Evolutionary conservation across 2,113 vertebrate genomes (phyloP), one percentile per base, ranked within the genome.

Genomic region (Burhinus bistriatus): DNA sequence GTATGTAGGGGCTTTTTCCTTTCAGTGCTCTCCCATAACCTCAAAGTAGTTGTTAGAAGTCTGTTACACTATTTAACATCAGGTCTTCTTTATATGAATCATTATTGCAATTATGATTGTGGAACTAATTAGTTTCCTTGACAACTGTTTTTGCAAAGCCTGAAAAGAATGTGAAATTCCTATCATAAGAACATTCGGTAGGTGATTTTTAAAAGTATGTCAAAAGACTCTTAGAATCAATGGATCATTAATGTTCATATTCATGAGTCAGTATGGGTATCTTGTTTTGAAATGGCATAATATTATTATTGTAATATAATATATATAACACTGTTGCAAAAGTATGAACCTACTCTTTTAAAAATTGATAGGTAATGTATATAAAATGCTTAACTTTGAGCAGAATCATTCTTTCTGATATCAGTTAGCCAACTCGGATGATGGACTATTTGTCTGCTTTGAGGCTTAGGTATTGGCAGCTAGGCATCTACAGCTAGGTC

Each of bases 81-180:
- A 69, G 52, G 32, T 49, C 52, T 70, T 73, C 42, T 93, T 87
- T 83, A 36, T 72, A 65, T 42, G 47, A 75, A 75, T 84, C 27
- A 26, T 72, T 95, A 81, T n/a, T 92, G 65, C 77, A 91, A 15
- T 95, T 95, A 79, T 29, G 57, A 79, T 65, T 84, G 65, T 86
- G 61, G 52, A 89, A 91, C 83, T 84, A 87, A 95, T 89, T 92
- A 59, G 80, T 95, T 95, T 96, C 90, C 69, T 89, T 95, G 83
- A 95, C 89, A 96, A 81, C 80, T 92, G 25, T 71, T 93, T 90
- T 89, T 95, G 42, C 69, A 79, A 89, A 89, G 59, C 47, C 61
- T 92, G 52, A 71, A 66, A 57, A 89, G 47, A 57, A 51, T 89
- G 55, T 95, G 92, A 80, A 94, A 92, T 89, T 93, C 51, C 23